Evolutionary conservation across 2,113 vertebrate genomes (phyloP).

Genomic region (Chiloscyllium plagiosum): DNA sequence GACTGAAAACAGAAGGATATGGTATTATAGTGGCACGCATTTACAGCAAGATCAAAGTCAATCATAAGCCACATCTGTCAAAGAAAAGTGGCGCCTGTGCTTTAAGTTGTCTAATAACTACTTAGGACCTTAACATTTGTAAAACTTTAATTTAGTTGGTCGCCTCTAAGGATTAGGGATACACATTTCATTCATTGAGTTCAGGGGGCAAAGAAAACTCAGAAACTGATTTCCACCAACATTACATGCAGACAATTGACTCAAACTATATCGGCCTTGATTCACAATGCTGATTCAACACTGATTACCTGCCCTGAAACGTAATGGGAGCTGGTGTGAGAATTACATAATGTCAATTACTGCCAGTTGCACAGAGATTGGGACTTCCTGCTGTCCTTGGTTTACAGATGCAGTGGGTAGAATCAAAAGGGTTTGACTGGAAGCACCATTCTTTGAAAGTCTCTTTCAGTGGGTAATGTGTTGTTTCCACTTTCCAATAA

Average conservation of each 20-base stretch:
- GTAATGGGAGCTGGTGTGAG: background rate
- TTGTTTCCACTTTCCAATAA: background rate
- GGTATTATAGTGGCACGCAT: background rate
- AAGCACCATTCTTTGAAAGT: background rate
- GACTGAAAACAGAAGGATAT: background rate
- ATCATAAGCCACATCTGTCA: background rate
- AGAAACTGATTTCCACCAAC: background rate
- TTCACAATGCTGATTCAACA: background rate
- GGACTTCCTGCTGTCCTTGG: background rate
- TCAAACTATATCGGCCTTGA: background rate
- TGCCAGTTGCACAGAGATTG: background rate
- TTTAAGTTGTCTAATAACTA: background rate
- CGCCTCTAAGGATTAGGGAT: background rate
- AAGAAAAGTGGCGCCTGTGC: background rate
- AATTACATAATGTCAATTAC: background rate
- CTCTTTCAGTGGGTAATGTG: background rate
- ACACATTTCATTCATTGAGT: background rate
- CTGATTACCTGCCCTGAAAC: background rate
- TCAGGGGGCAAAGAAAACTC: background rate
- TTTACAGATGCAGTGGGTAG: background rate
- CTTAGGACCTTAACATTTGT: background rate
- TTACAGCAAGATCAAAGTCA: conserved; percentile 19
- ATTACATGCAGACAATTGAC: background rate
- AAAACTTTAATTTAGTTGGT: background rate
- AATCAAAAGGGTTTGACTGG: background rate